phyloP scores from a whole-genome alignment of 2,888 invertebrate genomes.

The Galeopsomyia nigrocyanea region DNA sequence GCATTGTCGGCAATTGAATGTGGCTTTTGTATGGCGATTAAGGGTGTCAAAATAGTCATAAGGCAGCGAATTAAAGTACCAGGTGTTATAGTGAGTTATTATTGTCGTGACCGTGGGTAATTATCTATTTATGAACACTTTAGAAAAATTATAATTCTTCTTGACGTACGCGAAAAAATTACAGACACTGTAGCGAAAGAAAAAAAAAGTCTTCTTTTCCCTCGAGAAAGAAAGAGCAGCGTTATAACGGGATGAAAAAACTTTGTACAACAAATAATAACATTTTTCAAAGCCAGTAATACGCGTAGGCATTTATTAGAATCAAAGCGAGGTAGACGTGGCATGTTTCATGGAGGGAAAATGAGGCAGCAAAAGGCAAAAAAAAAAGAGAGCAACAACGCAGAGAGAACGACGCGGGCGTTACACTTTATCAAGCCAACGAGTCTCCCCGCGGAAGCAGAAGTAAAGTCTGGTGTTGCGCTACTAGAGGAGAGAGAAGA shows the following conservation, averaged over 20 bases:
- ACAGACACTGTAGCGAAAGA: no score
- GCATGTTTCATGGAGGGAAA: no score
- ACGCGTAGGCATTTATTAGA: no score
- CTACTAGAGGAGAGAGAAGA: slow-evolving; percentile 1
- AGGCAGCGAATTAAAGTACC: slow-evolving; percentile 10
- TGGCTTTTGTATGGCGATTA: slow-evolving; percentile 30
- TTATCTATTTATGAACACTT: background rate
- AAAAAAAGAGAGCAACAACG: slow-evolving; percentile 6
- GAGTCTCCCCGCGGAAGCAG: background rate
- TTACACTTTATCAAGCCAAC: slow-evolving; percentile 24
- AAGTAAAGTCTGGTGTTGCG: background rate
- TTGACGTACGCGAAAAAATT: no score
- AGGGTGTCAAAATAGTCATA: slow-evolving; percentile 43
- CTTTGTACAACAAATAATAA: no score
- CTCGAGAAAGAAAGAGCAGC: no score
- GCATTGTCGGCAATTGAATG: slow-evolving; percentile 32
- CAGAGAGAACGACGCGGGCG: slow-evolving; percentile 3
- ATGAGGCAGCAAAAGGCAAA: no score
- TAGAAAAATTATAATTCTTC: background rate
- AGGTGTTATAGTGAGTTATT: slow-evolving; percentile 15
- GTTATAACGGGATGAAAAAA: no score
- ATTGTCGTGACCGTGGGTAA: slow-evolving; percentile 2
- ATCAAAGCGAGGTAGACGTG: no score
- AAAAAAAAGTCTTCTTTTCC: background rate
- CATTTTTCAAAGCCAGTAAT: no score